Evolutionary conservation across 2,113 vertebrate species (phyloP).

Genomic region (Menidia beryllina): DNA sequence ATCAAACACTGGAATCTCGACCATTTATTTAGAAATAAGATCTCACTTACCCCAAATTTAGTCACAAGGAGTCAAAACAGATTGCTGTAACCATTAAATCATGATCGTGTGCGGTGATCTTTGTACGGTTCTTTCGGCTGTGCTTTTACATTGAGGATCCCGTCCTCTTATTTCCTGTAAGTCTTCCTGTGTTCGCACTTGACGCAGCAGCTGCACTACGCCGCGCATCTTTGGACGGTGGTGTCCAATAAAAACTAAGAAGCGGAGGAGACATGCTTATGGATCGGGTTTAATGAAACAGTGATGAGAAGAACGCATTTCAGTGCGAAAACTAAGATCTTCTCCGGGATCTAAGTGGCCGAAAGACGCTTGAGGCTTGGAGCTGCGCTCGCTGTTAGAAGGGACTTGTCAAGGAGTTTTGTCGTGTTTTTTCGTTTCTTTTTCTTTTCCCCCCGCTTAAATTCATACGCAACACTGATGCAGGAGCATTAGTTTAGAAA

Average conservation of each 20-base stretch:
- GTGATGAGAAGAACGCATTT: not conserved
- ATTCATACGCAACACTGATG: not conserved
- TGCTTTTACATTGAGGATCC: conserved; percentile 13
- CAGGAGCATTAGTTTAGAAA: not conserved
- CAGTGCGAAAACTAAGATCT: not conserved
- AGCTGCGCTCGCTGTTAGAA: not conserved
- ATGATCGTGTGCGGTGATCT: not conserved
- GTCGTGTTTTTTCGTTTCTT: conserved; percentile 4
- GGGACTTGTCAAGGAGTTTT: conserved; percentile 52
- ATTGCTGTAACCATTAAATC: too few species aligned
- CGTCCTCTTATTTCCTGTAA: conserved; percentile 3
- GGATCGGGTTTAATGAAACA: not conserved
- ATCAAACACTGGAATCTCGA: conserved; percentile 9
- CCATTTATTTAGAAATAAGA: conserved; percentile 3
- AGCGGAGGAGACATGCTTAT: conserved; percentile 5
- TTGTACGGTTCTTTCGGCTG: not conserved
- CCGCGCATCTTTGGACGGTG: conserved; percentile 56
- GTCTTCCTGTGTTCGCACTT: not conserved
- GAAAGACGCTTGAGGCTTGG: not conserved
- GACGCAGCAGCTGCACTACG: conserved; percentile 17
- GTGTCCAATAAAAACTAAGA: conserved; percentile 22
- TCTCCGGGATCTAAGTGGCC: not conserved
- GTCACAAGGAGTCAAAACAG: too few species aligned
- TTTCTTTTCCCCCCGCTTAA: not conserved
- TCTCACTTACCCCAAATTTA: rapidly evolving